Base-by-base conservation (phyloP, 1,140 invertebrate species). In the Rhyacophila brunnea region DNA sequence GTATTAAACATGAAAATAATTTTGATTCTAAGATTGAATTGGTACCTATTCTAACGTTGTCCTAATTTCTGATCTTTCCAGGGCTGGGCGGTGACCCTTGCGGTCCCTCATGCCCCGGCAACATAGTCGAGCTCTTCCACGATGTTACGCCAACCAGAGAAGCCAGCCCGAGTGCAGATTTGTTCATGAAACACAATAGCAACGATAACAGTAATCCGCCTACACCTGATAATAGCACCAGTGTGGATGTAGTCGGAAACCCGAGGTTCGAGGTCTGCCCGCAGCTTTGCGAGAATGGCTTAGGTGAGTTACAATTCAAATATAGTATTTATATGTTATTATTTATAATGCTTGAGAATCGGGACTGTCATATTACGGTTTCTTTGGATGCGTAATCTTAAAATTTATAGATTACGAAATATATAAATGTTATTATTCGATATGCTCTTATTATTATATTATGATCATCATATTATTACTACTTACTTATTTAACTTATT, bases 1-100 rank as follows among this genome's bases (percentile, higher is more conserved):
- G n/a, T n/a, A n/a, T n/a, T n/a, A n/a, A n/a, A n/a, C n/a, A n/a
- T n/a, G n/a, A n/a, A n/a, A n/a, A n/a, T n/a, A n/a, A n/a, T n/a
- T n/a, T n/a, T n/a, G n/a, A n/a, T n/a, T n/a, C n/a, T n/a, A n/a
- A n/a, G n/a, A n/a, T n/a, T n/a, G n/a, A n/a, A n/a, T n/a, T n/a
- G n/a, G n/a, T n/a, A n/a, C n/a, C n/a, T n/a, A n/a, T n/a, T n/a
- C n/a, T n/a, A n/a, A n/a, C n/a, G n/a, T n/a, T n/a, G n/a, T n/a
- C n/a, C n/a, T n/a, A n/a, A n/a, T 28, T 28, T 28, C 4, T 28
- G 23, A 34, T 44, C 15, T 17, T 45, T 58, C 15, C 36, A 59
- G 62, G 62, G 15, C 63, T 77, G 59, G 74, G 74, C 47, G 74
- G 74, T 34, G 54, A 62, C 36, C 66, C 72, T 35, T 77, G 74